These are phyloP conservation scores for Leptoclinus maculatus DNA, from an alignment of 2,797 vertebrate genomes.

Conservation along the genomic window DNA sequence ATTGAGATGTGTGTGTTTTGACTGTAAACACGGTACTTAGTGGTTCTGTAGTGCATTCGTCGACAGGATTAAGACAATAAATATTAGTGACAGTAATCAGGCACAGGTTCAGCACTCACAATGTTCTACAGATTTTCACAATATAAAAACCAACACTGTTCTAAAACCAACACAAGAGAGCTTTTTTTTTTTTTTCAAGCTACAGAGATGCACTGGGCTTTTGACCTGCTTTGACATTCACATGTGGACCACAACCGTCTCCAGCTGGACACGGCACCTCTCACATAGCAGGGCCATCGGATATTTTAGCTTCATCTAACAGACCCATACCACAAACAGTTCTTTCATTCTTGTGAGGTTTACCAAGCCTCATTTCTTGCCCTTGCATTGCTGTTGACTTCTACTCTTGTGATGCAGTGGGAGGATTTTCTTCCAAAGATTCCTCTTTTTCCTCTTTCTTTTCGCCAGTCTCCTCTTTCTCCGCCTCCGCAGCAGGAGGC, in stretches of 20 bases:
- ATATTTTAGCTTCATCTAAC: constrained; percentile 52
- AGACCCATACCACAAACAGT: constrained; percentile 59
- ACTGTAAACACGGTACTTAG: constrained; percentile 77
- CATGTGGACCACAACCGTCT: constrained; percentile 14
- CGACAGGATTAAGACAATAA: constrained; percentile 69
- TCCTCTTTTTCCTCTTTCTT: constrained; percentile 67
- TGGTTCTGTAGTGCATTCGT: constrained; percentile 76
- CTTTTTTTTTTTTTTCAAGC: constrained; percentile 58
- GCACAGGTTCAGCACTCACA: constrained; percentile 81
- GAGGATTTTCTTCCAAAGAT: constrained; percentile 62
- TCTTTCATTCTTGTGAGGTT: constrained; percentile 52
- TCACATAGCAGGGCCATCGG: constrained; percentile 42
- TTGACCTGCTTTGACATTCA: constrained; percentile 56
- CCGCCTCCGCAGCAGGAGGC: constrained; percentile 28
- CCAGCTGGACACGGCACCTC: constrained; percentile 34
- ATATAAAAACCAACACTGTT: constrained; percentile 74
- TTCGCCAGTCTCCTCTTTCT: constrained; percentile 56
- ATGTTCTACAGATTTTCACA: constrained; percentile 74
- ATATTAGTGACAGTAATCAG: constrained; percentile 78
- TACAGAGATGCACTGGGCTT: constrained; percentile 79
- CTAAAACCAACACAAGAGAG: constrained; percentile 72
- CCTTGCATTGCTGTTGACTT: constrained; percentile 13
- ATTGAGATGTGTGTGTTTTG: constrained; percentile 55
- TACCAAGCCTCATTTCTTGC: constrained; percentile 25
- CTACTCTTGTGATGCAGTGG: constrained; percentile 71